Conservation (phyloP, 2,113 vertebrate species). For the Pelmatolapia mariae region DNA sequence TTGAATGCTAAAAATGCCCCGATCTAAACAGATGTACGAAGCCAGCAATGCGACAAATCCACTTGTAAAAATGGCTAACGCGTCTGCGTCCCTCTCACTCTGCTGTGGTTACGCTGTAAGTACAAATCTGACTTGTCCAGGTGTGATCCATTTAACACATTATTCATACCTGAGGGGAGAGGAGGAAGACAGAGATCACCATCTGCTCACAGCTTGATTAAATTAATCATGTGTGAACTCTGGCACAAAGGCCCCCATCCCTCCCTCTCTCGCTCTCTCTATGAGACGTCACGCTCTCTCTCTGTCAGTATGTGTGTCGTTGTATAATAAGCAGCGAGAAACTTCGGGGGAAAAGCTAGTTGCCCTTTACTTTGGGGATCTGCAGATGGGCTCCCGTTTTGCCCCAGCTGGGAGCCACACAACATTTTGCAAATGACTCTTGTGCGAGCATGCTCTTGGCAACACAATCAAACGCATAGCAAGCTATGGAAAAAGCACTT, state of each 20-base stretch:
- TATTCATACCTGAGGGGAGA: neutral
- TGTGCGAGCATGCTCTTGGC: neutral
- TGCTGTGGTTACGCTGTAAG: neutral
- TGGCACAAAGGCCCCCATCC: neutral
- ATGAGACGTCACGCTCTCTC: neutral
- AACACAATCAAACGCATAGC: neutral
- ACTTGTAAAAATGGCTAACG: neutral
- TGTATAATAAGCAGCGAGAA: neutral
- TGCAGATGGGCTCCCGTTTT: neutral
- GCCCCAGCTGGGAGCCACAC: neutral
- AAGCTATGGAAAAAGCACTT: neutral
- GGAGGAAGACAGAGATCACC: neutral
- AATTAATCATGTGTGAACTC: slow-evolving; percentile 31
- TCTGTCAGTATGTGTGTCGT: neutral
- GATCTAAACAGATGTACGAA: neutral
- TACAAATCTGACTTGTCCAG: neutral
- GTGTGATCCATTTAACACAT: slow-evolving; percentile 9
- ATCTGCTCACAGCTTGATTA: slow-evolving; percentile 30
- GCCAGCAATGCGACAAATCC: neutral
- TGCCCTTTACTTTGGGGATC: neutral
- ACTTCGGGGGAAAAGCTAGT: neutral
- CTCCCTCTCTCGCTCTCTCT: neutral
- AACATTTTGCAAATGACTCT: neutral
- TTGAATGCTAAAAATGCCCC: neutral
- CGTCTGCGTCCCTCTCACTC: neutral